These are phyloP conservation scores for Actinia equina DNA, from an alignment of 64 coral and sea anemone species.

Conservation along the genomic window DNA sequence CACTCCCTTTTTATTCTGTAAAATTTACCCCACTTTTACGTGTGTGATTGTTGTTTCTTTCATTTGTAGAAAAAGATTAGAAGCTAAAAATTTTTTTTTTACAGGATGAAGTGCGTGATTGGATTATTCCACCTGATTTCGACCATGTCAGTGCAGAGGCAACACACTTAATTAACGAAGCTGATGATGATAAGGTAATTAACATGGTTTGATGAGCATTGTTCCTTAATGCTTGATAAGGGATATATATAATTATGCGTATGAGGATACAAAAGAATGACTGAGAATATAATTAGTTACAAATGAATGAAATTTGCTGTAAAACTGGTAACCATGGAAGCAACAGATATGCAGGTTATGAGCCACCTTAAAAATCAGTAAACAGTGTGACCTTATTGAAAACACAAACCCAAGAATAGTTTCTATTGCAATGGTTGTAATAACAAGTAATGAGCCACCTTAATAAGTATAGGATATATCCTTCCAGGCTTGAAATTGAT, in stretches of 20 bases:
- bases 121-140: conserved; percentile 93
- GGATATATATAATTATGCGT: background rate
- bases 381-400: too few relatives aligned
- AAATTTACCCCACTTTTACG: too few relatives aligned
- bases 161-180: conserved; percentile 83
- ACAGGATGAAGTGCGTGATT: conserved; percentile 89
- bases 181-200: conserved; percentile 73
- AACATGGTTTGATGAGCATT: background rate
- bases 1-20: background rate
- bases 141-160: conserved; percentile 91
- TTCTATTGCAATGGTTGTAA: background rate
- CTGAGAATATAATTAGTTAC: background rate
- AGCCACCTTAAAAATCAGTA: background rate
- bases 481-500: background rate
- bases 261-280: too few relatives aligned
- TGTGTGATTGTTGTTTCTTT: too few relatives aligned
- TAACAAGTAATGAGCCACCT: background rate
- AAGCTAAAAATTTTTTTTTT: conserved; percentile 5
- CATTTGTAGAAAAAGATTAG: too few relatives aligned
- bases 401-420: too few relatives aligned
- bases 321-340: background rate
- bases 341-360: background rate
- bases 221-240: background rate
- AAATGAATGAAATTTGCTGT: background rate
- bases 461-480: background rate